Percentiles rank a stretch among this genome's conserved stretches.
These are phyloP conservation scores for Pluvianellus socialis DNA, from an alignment of 2,113 vertebrate species.

Conservation along the genomic window DNA sequence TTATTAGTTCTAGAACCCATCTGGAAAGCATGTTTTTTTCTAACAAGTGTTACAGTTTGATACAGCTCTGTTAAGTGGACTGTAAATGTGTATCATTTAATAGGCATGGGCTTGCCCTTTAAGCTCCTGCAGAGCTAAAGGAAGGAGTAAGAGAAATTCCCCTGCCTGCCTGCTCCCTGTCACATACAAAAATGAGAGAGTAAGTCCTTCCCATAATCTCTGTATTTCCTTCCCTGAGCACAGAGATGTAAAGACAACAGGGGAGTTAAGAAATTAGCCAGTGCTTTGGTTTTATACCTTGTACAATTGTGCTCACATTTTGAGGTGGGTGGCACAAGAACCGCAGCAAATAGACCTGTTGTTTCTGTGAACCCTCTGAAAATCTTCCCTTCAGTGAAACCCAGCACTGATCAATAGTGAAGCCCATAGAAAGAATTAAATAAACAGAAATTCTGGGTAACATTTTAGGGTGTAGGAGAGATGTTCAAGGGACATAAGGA, in stretches of 20 bases:
- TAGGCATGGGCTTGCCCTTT: neutral
- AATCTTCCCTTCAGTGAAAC: neutral
- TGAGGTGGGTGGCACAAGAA: neutral
- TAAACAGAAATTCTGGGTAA: neutral
- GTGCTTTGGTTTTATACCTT: neutral
- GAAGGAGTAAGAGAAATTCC: neutral
- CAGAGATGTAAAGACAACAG: neutral
- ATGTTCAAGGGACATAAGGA: neutral
- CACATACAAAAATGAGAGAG: neutral
- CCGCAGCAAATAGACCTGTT: neutral
- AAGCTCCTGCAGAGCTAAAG: neutral
- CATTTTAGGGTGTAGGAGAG: neutral
- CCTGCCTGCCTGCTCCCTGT: neutral
- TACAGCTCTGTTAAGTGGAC: neutral
- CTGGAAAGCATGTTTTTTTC: neutral
- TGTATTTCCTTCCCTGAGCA: neutral
- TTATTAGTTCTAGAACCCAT: neutral
- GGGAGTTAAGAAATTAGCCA: neutral
- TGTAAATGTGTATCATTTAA: neutral
- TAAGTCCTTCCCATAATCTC: neutral
- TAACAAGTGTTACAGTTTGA: neutral
- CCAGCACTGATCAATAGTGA: neutral
- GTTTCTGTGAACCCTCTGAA: neutral
- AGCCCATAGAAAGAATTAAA: neutral
- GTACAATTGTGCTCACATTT: neutral